A percentile compares a stretch with the other conserved stretches of the same genome.
Evolutionary conservation across 2,888 invertebrate genomes (phyloP).

Genomic region (Drosophila multiciliata): DNA sequence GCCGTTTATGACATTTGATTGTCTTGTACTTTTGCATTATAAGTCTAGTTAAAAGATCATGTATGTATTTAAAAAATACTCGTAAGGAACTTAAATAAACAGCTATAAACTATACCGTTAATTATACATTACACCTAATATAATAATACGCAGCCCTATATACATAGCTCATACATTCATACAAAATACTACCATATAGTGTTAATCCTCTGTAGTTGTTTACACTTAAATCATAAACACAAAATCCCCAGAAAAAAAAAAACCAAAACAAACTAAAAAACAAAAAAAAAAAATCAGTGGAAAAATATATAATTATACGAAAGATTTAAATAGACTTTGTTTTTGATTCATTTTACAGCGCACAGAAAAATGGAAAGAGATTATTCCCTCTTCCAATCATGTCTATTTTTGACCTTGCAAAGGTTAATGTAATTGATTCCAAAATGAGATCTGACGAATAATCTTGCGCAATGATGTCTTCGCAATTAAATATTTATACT

Average conservation of each 20-base stretch:
- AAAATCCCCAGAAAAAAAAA: slow-evolving; percentile 30
- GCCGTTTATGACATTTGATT: slow-evolving; percentile 58
- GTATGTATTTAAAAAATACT: slow-evolving; percentile 77
- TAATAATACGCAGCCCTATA: slow-evolving; percentile 56
- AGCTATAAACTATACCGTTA: slow-evolving; percentile 74
- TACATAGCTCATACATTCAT: slow-evolving; percentile 73
- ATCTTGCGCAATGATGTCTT: background rate
- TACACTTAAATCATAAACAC: slow-evolving; percentile 68
- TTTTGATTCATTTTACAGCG: slow-evolving; percentile 17
- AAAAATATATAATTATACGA: slow-evolving; percentile 78
- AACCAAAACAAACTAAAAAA: slow-evolving; percentile 29
- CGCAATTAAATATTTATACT: background rate
- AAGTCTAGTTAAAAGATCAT: slow-evolving; percentile 47
- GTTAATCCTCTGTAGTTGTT: slow-evolving; percentile 81
- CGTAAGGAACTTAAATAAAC: slow-evolving; percentile 67
- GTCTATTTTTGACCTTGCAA: slow-evolving; percentile 13
- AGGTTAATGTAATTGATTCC: slow-evolving; percentile 14
- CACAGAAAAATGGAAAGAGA: background rate
- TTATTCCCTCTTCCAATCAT: background rate
- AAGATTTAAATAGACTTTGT: slow-evolving; percentile 46
- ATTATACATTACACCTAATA: slow-evolving; percentile 56
- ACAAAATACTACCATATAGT: slow-evolving; percentile 69
- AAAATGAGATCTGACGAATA: background rate
- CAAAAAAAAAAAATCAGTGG: slow-evolving; percentile 60
- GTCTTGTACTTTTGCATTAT: slow-evolving; percentile 65